Percentiles rank a stretch among this genome's conserved stretches.
These are phyloP conservation scores for Drosophila saltans DNA, from an alignment of 1,140 invertebrate species.

Conservation along the genomic window DNA sequence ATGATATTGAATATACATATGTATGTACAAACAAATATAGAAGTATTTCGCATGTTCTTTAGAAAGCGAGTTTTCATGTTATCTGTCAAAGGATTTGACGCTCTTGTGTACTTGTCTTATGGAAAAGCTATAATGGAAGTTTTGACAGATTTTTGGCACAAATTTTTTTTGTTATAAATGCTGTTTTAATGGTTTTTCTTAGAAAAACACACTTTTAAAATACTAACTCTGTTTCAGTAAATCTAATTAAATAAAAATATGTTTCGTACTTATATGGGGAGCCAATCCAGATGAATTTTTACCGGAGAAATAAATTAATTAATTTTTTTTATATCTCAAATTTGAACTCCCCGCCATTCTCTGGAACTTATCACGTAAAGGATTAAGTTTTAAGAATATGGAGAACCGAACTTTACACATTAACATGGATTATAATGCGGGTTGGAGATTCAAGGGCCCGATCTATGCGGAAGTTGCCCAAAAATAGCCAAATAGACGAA, in stretches of 20 bases:
- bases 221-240: too few relatives aligned
- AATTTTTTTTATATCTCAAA: slow-evolving; percentile 24
- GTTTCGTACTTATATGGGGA: too few relatives aligned
- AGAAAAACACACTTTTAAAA: too few relatives aligned
- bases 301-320: slow-evolving; percentile 31
- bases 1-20: slow-evolving; percentile 12
- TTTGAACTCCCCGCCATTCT: neutral
- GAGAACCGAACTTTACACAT: slow-evolving; percentile 40
- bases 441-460: neutral
- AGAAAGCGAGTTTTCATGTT: slow-evolving; percentile 76
- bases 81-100: slow-evolving; percentile 73
- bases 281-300: too few relatives aligned
- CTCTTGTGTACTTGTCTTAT: slow-evolving; percentile 12
- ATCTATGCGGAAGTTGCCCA: slow-evolving; percentile 7
- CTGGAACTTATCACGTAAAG: slow-evolving; percentile 37
- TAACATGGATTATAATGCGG: slow-evolving; percentile 52
- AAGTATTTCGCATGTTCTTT: neutral
- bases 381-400: slow-evolving; percentile 48
- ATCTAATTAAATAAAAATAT: too few relatives aligned
- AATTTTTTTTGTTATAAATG: neutral
- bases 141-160: neutral
- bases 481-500: slow-evolving; percentile 34
- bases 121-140: neutral
- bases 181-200: too few relatives aligned
- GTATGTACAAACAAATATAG: neutral